Conservation (phyloP, 2,113 vertebrate genomes). For the Athene cunicularia region DNA sequence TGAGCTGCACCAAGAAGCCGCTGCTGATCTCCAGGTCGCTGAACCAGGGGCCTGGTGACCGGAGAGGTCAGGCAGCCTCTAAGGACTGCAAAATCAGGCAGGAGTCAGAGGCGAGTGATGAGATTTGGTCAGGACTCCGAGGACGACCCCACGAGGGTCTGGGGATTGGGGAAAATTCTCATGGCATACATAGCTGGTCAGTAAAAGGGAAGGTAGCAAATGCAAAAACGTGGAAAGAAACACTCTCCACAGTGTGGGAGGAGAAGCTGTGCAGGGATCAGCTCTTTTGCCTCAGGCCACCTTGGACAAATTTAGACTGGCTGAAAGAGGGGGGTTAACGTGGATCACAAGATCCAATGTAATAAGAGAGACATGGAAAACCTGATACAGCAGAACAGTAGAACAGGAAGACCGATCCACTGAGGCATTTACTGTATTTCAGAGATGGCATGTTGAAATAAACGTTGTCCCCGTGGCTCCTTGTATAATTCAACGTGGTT, state of each 20-base stretch:
- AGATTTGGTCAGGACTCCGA: neutral
- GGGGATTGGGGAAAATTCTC: neutral
- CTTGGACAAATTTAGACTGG: slow-evolving; percentile 35
- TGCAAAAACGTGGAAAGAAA: neutral
- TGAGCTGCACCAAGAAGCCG: neutral
- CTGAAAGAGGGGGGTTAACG: neutral
- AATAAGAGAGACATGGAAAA: slow-evolving; percentile 37
- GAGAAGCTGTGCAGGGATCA: neutral
- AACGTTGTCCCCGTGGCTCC: neutral
- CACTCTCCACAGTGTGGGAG: neutral
- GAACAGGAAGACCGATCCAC: neutral
- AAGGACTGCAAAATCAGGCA: neutral
- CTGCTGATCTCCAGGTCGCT: neutral
- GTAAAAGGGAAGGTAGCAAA: neutral
- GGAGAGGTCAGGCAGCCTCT: neutral
- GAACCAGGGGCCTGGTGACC: neutral
- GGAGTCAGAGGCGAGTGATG: neutral
- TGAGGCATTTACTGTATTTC: neutral
- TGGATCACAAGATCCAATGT: neutral
- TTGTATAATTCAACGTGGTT: neutral
- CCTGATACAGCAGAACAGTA: neutral
- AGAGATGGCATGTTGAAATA: neutral
- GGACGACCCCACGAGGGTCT: neutral
- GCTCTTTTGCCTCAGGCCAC: slow-evolving; percentile 33
- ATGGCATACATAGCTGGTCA: accelerated